Conservation (phyloP, 35 echinoderm and acorn worm genomes). For the Apostichopus parvimensis region DNA sequence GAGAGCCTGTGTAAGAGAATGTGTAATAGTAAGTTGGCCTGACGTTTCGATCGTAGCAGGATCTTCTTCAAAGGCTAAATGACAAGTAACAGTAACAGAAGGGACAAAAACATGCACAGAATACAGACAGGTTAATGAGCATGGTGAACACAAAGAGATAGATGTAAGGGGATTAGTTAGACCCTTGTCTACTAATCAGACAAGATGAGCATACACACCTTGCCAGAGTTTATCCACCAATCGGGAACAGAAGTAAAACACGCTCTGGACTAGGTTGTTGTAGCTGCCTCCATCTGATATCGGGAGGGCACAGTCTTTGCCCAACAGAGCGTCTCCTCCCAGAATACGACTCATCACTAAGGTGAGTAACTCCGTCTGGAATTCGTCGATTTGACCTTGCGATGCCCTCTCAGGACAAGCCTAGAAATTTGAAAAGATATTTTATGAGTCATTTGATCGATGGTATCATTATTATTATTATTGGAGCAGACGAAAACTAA, state of each 20-base stretch:
- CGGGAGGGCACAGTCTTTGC: slow-evolving; percentile 84
- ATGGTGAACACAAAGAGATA: too few relatives aligned
- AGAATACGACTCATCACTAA: slow-evolving; percentile 84
- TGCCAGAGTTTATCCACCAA: slow-evolving; percentile 99
- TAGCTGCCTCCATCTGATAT: slow-evolving; percentile 85
- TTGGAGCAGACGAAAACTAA: too few relatives aligned
- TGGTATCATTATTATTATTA: background rate
- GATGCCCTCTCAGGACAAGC: slow-evolving; percentile 85
- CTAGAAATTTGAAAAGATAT: slow-evolving; percentile 49
- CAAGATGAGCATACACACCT: slow-evolving; percentile 33
- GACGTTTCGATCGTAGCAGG: too few relatives aligned
- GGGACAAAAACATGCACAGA: too few relatives aligned
- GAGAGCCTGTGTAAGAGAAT: too few relatives aligned
- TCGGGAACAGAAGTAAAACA: slow-evolving; percentile 93
- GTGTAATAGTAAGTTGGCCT: too few relatives aligned
- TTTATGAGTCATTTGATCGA: background rate
- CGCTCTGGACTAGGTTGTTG: slow-evolving; percentile 85
- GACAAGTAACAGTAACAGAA: too few relatives aligned
- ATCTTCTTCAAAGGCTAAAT: too few relatives aligned
- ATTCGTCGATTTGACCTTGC: slow-evolving; percentile 78
- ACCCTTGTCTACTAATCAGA: too few relatives aligned
- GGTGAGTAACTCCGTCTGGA: slow-evolving; percentile 84
- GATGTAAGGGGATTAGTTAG: too few relatives aligned
- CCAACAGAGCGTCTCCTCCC: slow-evolving; percentile 84
- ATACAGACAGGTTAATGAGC: too few relatives aligned